These are phyloP conservation scores for Anticlea derivata DNA, from an alignment of 2,888 invertebrate genomes.

Conservation along the genomic window DNA sequence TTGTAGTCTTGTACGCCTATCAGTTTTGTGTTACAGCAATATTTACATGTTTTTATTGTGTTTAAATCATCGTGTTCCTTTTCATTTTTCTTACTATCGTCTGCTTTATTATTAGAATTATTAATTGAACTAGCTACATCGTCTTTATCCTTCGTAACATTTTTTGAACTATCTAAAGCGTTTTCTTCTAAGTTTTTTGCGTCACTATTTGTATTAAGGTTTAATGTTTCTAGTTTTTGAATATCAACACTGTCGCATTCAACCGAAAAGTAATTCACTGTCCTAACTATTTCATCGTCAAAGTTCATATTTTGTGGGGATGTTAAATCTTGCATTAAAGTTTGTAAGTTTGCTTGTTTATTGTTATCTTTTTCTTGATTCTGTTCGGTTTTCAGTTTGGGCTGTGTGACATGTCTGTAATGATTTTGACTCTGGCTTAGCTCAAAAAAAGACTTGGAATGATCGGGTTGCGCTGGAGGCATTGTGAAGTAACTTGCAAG, in stretches of 20 bases:
- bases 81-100: neutral
- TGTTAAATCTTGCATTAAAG: slow-evolving; percentile 66
- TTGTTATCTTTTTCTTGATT: slow-evolving; percentile 45
- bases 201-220: neutral
- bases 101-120: slow-evolving; percentile 12
- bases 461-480: slow-evolving; percentile 65
- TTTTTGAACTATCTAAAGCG: slow-evolving; percentile 5
- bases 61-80: slow-evolving; percentile 12
- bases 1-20: slow-evolving; percentile 44
- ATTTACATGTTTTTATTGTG: slow-evolving; percentile 49
- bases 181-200: neutral
- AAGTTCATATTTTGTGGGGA: slow-evolving; percentile 52
- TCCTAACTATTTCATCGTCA: slow-evolving; percentile 55
- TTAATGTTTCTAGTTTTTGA: slow-evolving; percentile 6
- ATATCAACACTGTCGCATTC: slow-evolving; percentile 50
- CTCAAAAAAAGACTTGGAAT: slow-evolving; percentile 79
- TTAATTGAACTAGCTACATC: slow-evolving; percentile 10
- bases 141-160: neutral
- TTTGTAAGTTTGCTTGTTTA: slow-evolving; percentile 46
- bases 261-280: slow-evolving; percentile 67
- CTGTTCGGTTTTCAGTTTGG: slow-evolving; percentile 3
- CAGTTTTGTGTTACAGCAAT: slow-evolving; percentile 52
- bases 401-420: slow-evolving; percentile 58
- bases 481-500: slow-evolving; percentile 72
- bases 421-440: slow-evolving; percentile 76